phyloP scores from a whole-genome alignment of 2,888 invertebrate genomes.

The Caenorhabditis zanzibari region DNA sequence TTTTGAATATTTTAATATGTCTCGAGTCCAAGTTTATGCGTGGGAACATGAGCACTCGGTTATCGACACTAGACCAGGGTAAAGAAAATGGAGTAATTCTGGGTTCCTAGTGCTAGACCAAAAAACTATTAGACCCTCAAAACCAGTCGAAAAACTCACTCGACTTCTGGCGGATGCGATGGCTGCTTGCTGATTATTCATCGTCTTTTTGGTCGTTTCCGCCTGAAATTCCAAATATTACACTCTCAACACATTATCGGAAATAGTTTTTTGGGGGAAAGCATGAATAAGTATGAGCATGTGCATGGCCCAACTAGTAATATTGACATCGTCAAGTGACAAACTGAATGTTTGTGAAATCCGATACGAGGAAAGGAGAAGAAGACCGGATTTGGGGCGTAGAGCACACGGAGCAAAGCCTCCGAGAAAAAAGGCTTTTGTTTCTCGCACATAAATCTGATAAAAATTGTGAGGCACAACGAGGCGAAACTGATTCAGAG shows the following conservation, averaged over 20 bases:
- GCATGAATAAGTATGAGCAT: constrained; percentile 13
- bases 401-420: not conserved
- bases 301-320: constrained; percentile 17
- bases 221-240: constrained; percentile 21
- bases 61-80: no score
- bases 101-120: no score
- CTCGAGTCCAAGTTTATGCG: no score
- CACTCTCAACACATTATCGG: not conserved
- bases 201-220: constrained; percentile 27
- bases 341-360: constrained; percentile 52
- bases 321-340: constrained; percentile 51
- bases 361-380: constrained; percentile 32
- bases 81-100: no score
- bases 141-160: constrained; percentile 17
- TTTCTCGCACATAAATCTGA: constrained; percentile 59
- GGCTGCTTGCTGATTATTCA: constrained; percentile 66
- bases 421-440: constrained; percentile 34
- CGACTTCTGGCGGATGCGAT: constrained; percentile 58
- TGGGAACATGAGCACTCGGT: no score
- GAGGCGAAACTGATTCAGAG: constrained; percentile 40
- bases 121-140: no score
- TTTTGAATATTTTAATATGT: no score
- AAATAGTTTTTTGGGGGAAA: not conserved
- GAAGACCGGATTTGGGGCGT: constrained; percentile 43
- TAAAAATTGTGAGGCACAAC: constrained; percentile 55